Evolutionary conservation across 2,113 vertebrate species (phyloP).

Genomic region (Gasterosteus nipponicus): DNA sequence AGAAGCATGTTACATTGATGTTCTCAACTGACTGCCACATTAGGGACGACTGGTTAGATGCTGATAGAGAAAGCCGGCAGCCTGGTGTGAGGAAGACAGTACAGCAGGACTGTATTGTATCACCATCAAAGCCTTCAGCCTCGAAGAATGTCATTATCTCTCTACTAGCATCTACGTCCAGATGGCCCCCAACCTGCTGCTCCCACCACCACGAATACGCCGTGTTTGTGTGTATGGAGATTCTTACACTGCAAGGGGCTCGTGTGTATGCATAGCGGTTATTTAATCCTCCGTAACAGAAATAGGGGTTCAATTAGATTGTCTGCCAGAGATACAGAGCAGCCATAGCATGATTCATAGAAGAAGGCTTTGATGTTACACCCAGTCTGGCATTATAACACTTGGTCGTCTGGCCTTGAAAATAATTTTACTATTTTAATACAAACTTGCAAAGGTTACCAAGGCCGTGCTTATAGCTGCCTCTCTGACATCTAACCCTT

Average conservation of each 20-base stretch:
- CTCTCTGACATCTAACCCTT: slow-evolving; percentile 46
- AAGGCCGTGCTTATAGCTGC: slow-evolving; percentile 28
- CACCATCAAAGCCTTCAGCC: slow-evolving; percentile 55
- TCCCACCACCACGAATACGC: slow-evolving; percentile 5
- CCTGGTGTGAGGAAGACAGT: slow-evolving; percentile 35
- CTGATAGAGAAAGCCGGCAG: slow-evolving; percentile 16
- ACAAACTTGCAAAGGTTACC: slow-evolving; percentile 36
- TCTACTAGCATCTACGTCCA: slow-evolving; percentile 44
- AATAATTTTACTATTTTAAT: slow-evolving; percentile 29
- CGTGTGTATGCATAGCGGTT: slow-evolving; percentile 12
- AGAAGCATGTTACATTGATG: not conserved
- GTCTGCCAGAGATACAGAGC: not conserved
- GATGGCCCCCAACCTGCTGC: slow-evolving; percentile 49
- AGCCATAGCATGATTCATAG: slow-evolving; percentile 14
- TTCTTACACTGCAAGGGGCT: not conserved
- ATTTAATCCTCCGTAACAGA: not conserved
- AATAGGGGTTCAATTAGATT: not conserved
- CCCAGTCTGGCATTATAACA: slow-evolving; percentile 22
- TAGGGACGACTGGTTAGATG: slow-evolving; percentile 10
- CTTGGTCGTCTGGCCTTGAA: slow-evolving; percentile 23
- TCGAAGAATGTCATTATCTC: slow-evolving; percentile 53
- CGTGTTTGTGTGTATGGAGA: slow-evolving; percentile 7
- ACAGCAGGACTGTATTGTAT: slow-evolving; percentile 43
- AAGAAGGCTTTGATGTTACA: slow-evolving; percentile 1
- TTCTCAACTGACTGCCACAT: slow-evolving; percentile 6